Conservation (phyloP, 2,797 vertebrate species). For the Manis pentadactyla region DNA sequence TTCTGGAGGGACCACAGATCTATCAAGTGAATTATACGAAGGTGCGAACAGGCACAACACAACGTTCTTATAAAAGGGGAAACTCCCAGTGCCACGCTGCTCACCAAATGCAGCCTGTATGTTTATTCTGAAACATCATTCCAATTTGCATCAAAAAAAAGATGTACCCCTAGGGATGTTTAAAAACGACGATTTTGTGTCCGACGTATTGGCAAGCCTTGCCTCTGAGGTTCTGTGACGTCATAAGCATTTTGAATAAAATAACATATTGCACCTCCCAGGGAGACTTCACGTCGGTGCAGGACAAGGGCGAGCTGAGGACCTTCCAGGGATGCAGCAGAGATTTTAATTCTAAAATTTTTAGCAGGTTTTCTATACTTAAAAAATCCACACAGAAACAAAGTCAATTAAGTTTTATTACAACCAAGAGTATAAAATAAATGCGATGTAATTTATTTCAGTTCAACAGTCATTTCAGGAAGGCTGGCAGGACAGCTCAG, state of each 20-base stretch:
- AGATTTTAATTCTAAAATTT: constrained; percentile 82
- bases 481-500: constrained; percentile 89
- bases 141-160: constrained; percentile 59
- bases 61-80: not conserved
- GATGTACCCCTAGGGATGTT: constrained; percentile 52
- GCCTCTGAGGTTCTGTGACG: constrained; percentile 70
- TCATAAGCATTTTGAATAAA: constrained; percentile 73
- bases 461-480: constrained; percentile 95
- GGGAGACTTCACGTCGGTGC: constrained; percentile 54
- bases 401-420: constrained; percentile 95
- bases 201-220: constrained; percentile 71
- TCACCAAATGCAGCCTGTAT: not conserved
- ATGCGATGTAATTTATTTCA: constrained; percentile 90
- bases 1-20: not conserved
- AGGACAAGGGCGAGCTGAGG: constrained; percentile 59
- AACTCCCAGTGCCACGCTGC: not conserved
- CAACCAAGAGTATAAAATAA: constrained; percentile 97
- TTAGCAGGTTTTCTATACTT: constrained; percentile 81
- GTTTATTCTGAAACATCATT: constrained; percentile 67
- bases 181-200: constrained; percentile 71
- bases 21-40: not conserved
- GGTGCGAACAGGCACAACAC: not conserved
- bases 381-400: constrained; percentile 87
- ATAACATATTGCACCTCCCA: constrained; percentile 64
- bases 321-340: constrained; percentile 41